Conservation (phyloP, 2,888 invertebrate genomes). For the Merodon equestris region DNA sequence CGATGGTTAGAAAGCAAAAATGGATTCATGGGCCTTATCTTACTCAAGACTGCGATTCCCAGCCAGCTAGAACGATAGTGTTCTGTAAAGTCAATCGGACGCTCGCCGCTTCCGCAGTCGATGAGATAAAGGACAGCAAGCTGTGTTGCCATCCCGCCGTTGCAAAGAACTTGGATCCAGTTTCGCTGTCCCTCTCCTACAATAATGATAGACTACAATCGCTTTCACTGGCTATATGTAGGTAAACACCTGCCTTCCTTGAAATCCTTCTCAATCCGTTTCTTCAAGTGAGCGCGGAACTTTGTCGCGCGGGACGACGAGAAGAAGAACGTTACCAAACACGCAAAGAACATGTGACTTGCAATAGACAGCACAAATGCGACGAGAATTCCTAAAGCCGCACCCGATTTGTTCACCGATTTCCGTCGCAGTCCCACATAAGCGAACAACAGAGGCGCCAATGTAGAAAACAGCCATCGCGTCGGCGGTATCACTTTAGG, state of each 20-base stretch:
- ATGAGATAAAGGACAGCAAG: conserved; percentile 88
- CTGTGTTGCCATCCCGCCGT: conserved; percentile 91
- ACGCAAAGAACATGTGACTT: conserved; percentile 87
- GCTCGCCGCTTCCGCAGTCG: conserved; percentile 88
- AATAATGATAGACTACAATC: no score
- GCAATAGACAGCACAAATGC: conserved; percentile 89
- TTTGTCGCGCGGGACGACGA: conserved; percentile 90
- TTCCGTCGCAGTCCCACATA: conserved; percentile 84
- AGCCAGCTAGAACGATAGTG: conserved; percentile 91
- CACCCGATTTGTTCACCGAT: conserved; percentile 86
- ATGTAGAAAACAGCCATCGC: conserved; percentile 77
- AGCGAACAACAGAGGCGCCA: conserved; percentile 82
- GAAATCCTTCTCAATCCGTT: conserved; percentile 86
- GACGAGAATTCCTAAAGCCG: conserved; percentile 84
- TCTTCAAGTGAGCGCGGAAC: conserved; percentile 83
- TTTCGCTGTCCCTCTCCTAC: conserved; percentile 89
- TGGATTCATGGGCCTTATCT: no score
- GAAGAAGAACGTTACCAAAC: conserved; percentile 88
- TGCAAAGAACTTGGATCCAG: conserved; percentile 94
- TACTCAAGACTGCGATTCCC: conserved; percentile 88
- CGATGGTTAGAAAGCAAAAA: no score
- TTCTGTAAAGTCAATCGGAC: conserved; percentile 86
- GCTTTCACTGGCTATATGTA: neutral
- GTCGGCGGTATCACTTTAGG: conserved; percentile 75
- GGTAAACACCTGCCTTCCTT: conserved; percentile 84